Percentiles rank a stretch among this genome's conserved stretches.
phyloP scores from a whole-genome alignment of 2,797 vertebrate species.

The Syndactyla subalaris region DNA sequence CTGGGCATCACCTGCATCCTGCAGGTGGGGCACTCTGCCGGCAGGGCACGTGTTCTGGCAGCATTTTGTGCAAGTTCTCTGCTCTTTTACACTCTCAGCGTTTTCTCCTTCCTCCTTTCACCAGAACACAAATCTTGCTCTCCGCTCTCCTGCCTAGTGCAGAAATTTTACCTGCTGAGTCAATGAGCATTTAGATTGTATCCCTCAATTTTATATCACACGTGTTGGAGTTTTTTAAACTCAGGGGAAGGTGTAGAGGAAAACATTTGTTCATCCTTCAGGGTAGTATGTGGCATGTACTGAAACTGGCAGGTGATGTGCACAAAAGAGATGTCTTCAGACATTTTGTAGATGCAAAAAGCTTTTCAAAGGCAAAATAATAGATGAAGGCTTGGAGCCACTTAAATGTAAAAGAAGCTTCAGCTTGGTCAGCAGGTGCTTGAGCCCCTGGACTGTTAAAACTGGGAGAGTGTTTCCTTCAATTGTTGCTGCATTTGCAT shows the following conservation, averaged over 20 bases:
- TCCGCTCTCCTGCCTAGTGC: not conserved
- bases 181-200: not conserved
- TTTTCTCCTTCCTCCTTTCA: not conserved
- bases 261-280: not conserved
- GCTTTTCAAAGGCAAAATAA: not conserved
- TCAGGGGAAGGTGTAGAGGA: not conserved
- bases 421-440: not conserved
- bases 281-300: fast-evolving
- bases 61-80: fast-evolving
- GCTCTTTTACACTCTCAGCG: not conserved
- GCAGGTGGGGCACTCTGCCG: constrained; percentile 76
- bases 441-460: not conserved
- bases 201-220: fast-evolving
- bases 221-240: not conserved
- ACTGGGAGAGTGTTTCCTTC: not conserved
- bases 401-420: not conserved
- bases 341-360: not conserved
- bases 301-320: fast-evolving
- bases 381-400: not conserved
- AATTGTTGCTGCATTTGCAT: not conserved
- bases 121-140: not conserved
- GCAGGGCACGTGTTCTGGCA: fast-evolving
- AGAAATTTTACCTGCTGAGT: not conserved
- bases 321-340: not conserved
- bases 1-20: constrained; percentile 81